Evolutionary conservation across 2,113 vertebrate species (phyloP).

Genomic region (Microtus pennsylvanicus): DNA sequence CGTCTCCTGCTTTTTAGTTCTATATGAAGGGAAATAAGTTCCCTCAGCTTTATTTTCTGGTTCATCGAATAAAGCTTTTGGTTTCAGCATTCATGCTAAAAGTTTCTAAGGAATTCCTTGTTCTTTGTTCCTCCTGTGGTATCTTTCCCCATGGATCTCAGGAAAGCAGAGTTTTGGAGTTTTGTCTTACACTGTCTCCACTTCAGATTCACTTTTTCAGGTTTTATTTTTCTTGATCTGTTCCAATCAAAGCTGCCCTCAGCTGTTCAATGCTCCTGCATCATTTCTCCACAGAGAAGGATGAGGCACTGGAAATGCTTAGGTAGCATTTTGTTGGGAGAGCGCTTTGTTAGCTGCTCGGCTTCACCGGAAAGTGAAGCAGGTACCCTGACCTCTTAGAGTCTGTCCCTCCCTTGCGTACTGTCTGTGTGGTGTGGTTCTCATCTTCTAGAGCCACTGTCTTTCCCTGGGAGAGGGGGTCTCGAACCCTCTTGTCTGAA

Average conservation of each 20-base stretch:
- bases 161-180: neutral
- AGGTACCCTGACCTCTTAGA: neutral
- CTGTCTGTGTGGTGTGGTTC: neutral
- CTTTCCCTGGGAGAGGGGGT: neutral
- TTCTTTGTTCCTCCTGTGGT: neutral
- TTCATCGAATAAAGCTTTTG: conserved; percentile 43
- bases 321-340: neutral
- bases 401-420: neutral
- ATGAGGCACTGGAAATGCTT: neutral
- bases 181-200: neutral
- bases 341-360: neutral
- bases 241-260: neutral
- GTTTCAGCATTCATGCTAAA: conserved; percentile 27
- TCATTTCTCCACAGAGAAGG: neutral
- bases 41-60: neutral
- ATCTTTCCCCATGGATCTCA: neutral
- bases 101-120: conserved; percentile 4
- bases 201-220: conserved; percentile 8
- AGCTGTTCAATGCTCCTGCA: neutral
- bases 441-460: conserved; percentile 25
- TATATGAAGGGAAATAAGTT: neutral
- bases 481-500: neutral
- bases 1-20: conserved; percentile 13
- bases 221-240: neutral
- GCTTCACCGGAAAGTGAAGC: neutral